A percentile compares a stretch with the other conserved stretches of the same genome.
Conservation (phyloP, 1,140 invertebrate species). For the Zaprionus ornatus region DNA sequence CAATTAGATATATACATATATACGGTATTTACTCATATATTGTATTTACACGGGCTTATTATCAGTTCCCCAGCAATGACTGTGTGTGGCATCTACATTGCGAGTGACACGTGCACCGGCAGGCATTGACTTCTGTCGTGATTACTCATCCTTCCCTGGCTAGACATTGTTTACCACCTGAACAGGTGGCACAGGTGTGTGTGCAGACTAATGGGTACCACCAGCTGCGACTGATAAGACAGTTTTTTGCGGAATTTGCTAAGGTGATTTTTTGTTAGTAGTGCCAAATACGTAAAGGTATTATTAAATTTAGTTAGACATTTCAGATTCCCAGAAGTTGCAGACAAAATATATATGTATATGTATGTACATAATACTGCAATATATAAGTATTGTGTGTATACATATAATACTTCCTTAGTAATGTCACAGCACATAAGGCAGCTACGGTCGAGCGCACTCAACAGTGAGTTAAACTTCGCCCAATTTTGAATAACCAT, state of each 20-base stretch:
- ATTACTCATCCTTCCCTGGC: neutral
- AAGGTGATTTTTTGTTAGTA: neutral
- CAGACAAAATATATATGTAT: too few species aligned
- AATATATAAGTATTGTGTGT: too few species aligned
- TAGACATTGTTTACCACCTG: neutral
- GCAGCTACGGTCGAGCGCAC: too few species aligned
- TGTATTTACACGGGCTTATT: neutral
- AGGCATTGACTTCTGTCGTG: neutral
- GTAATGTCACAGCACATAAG: too few species aligned
- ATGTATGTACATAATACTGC: too few species aligned
- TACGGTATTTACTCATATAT: neutral
- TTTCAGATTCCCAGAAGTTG: too few species aligned
- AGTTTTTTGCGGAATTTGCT: neutral
- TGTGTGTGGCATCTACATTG: slow-evolving; percentile 12
- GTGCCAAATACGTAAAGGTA: too few species aligned
- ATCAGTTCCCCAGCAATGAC: neutral
- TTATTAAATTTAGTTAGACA: neutral
- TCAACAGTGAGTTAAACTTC: too few species aligned
- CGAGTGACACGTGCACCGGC: slow-evolving; percentile 30
- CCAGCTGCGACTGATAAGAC: slow-evolving; percentile 30
- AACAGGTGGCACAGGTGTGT: neutral
- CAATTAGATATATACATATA: neutral
- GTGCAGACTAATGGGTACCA: slow-evolving; percentile 35
- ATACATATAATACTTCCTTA: too few species aligned
- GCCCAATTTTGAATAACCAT: too few species aligned